Percentiles rank a stretch among this genome's conserved stretches.
phyloP scores from a whole-genome alignment of 2,113 vertebrate species.

The Ammodytes marinus region DNA sequence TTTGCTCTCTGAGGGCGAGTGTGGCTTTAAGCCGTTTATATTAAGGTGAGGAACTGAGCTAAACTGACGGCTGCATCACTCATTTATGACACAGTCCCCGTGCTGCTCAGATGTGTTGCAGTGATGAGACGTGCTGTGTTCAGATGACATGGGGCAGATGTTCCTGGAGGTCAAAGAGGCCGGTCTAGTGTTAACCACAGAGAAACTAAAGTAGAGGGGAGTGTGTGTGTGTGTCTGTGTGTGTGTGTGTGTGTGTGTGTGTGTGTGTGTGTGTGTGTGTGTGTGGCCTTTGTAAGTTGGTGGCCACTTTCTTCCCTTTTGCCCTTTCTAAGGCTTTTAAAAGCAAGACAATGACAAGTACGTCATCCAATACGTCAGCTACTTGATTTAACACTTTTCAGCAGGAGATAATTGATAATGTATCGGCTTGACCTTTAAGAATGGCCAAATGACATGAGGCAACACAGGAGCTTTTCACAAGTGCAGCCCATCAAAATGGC shows the following conservation, averaged over 20 bases:
- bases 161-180: slow-evolving; percentile 77
- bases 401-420: slow-evolving; percentile 12
- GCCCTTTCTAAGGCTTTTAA: neutral
- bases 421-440: slow-evolving; percentile 35
- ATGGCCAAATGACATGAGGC: slow-evolving; percentile 6
- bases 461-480: neutral
- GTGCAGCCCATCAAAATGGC: slow-evolving; percentile 10
- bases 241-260: too few species aligned
- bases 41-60: slow-evolving; percentile 58
- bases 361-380: neutral
- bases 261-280: too few species aligned
- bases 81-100: slow-evolving; percentile 70
- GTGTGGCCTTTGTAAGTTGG: slow-evolving; percentile 64
- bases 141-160: slow-evolving; percentile 67
- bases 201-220: slow-evolving; percentile 59
- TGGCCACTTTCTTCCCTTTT: slow-evolving; percentile 40
- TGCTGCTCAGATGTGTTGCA: slow-evolving; percentile 68
- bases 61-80: slow-evolving; percentile 76
- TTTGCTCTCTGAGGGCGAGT: slow-evolving; percentile 25
- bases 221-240: too few species aligned
- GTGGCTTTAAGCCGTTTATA: slow-evolving; percentile 50
- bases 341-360: neutral
- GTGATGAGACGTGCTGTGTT: too few species aligned
- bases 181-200: slow-evolving; percentile 76
- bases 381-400: neutral